Conservation (phyloP, 1,140 invertebrate species). For the Drosophila truncata region DNA sequence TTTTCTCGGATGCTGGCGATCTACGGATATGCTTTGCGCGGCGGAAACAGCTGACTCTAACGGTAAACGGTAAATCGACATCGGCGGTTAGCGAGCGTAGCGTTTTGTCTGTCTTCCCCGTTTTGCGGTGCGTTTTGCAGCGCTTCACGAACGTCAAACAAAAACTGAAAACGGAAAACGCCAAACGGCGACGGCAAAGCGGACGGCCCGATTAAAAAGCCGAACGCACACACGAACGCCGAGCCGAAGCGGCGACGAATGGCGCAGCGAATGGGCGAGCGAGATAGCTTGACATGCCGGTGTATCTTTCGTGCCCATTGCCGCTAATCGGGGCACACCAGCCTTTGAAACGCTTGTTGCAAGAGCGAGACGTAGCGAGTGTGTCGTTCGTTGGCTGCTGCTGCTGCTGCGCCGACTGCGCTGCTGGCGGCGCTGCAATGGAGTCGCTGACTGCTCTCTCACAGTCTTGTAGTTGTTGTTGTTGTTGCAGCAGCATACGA, state of each 20-base stretch:
- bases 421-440: conserved; percentile 44
- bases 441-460: conserved; percentile 32
- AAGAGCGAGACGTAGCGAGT: conserved; percentile 19
- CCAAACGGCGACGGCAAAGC: conserved; percentile 51
- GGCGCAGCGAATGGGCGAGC: conserved; percentile 58
- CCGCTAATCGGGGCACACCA: conserved; percentile 18
- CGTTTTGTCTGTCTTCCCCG: conserved; percentile 16
- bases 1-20: conserved; percentile 13
- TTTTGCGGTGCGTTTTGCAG: conserved; percentile 35
- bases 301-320: conserved; percentile 19
- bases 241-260: conserved; percentile 52
- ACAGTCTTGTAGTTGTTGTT: conserved; percentile 4
- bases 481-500: conserved; percentile 9
- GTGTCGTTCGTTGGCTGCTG: conserved; percentile 41
- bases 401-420: conserved; percentile 40
- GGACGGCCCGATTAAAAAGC: conserved; percentile 36
- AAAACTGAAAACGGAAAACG: conserved; percentile 77
- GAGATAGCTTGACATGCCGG: conserved; percentile 38
- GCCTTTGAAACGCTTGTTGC: not conserved
- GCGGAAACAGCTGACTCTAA: conserved; percentile 43
- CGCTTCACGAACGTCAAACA: conserved; percentile 70
- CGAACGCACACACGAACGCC: conserved; percentile 22
- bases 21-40: conserved; percentile 22
- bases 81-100: conserved; percentile 5
- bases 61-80: conserved; percentile 32